Evolutionary conservation across 2,113 vertebrate genomes (phyloP), one percentile per base, ranked within the genome.

Genomic region (Acanthochromis polyacanthus): DNA sequence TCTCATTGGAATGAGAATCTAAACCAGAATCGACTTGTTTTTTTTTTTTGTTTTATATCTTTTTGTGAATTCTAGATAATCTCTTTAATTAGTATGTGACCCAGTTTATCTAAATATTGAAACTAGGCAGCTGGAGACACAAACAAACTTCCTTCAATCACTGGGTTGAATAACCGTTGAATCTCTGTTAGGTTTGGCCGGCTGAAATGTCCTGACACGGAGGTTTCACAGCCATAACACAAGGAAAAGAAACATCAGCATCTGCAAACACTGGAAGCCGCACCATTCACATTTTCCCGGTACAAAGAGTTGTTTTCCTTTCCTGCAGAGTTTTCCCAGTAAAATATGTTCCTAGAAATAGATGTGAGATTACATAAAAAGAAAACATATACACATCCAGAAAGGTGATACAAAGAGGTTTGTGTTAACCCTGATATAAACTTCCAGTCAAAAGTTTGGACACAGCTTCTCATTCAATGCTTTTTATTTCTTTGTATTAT

Each of bases 241-340:
- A 50, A 50, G 15, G 46, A 68, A 71, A 23, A 16, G 11, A 71
- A 79, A 75, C 55, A 46, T 30, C 57, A 57, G 23, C 9, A 57
- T 30, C 52, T 51, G 23, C 9, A 57, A 48, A 16, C 38, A 30
- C 19, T 52, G 25, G 28, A 60, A 50, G 17, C 15, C 0, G 7
- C 6, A 20, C 14, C 14, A 32, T 22, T 19, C 30, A 55, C 46
- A 56, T 17, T 62, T 48, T 23, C 4, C 16, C 40, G 17, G 36
- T 0, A 0, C 22, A 60, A n/a, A n/a, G 66, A 63, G 57, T 23
- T 56, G 0, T 36, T 10, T 3, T 63, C 16, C 11, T 59, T 43
- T 67, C 12, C 51, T 59, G 32, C 10, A 61, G 70, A 45, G 45
- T n/a, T 78, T 30, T 62, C 68, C 63, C 58, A 8, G 10, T 36